phyloP scores from a whole-genome alignment of 1,140 invertebrate species.

The Tenebrio molitor region DNA sequence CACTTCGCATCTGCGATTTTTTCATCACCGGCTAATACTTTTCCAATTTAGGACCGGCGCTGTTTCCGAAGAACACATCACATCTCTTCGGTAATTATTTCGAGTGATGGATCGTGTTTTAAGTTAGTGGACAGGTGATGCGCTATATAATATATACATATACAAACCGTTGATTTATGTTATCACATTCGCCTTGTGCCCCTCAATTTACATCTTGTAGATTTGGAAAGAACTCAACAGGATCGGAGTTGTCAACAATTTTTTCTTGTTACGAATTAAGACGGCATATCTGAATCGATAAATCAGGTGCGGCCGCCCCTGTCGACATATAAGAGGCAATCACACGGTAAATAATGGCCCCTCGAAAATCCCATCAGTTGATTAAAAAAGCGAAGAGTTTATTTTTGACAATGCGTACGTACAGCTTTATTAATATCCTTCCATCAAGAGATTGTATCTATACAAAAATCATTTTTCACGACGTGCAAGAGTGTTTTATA shows the following conservation, averaged over 20 bases:
- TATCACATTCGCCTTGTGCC: conserved; percentile 47
- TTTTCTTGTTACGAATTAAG: conserved; percentile 33
- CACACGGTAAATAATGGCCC: conserved; percentile 26
- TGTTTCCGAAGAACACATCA: not conserved
- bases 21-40: not conserved
- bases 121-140: conserved; percentile 51
- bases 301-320: conserved; percentile 6
- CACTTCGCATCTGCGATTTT: not conserved
- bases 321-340: conserved; percentile 13
- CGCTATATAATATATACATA: conserved; percentile 48
- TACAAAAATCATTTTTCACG: conserved; percentile 48
- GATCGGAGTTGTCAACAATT: conserved; percentile 4
- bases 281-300: conserved; percentile 14
- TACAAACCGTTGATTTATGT: conserved; percentile 54
- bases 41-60: not conserved
- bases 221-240: conserved; percentile 32
- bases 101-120: conserved; percentile 51
- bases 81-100: conserved; percentile 27
- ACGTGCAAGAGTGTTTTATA: conserved; percentile 49
- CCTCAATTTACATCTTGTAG: conserved; percentile 16
- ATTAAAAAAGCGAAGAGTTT: conserved; percentile 47
- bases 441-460: conserved; percentile 50
- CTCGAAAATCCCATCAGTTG: conserved; percentile 23
- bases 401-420: conserved; percentile 47
- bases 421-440: conserved; percentile 56